Base-by-base conservation (phyloP, 2,113 vertebrate genomes). In the Cercocebus atys region DNA sequence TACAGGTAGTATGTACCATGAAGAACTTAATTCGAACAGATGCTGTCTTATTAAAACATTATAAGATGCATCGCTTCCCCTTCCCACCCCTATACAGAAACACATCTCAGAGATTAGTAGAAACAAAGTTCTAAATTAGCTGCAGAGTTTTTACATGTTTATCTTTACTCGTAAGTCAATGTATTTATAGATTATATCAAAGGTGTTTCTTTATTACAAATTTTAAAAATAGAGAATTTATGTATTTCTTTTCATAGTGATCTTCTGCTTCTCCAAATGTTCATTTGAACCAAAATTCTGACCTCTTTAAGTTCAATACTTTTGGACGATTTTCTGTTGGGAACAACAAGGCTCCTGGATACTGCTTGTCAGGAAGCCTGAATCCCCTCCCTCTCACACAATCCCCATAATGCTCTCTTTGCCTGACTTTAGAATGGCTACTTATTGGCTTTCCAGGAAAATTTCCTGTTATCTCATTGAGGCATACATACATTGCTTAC, bases 31-130 rank as follows among this genome's bases (percentile, higher is more conserved):
- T 90, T 57, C 55, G 95, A 57, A 88, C 68, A 76, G 66, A 78
- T 64, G 40, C 9, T 66, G 30, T 86, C 84, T 93, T 97, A 97
- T 96, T 94, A 97, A 93, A 90, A 94, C 75, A 30, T 52, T 23
- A 43, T 66, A 84, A 50, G 25, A 50, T 90, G 4, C 35, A 1
- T 93, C 11, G 0, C 64, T 88, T 76, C 64, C 87, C 72, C 64
- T 86, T 45, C n/a, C 55, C 3, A 75, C 6, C 13, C 20, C 30
- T 75, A 35, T 22, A 47, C 6, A n/a, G 12, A 38, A 4, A 93
- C 40, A 92, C 45, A 95, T 16, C 9, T 72, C 1, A 27, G 12
- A 89, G 38, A 85, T 89, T 79, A 57, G 43, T 70, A 96, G 59
- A 45, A 88, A 59, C 93, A 35, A 70, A 92, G n/a, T 7, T 35